A percentile compares a stretch with the other conserved stretches of the same genome.
These are phyloP conservation scores for Periophthalmodon schlosseri DNA, from an alignment of 2,113 vertebrate species.

Conservation along the genomic window DNA sequence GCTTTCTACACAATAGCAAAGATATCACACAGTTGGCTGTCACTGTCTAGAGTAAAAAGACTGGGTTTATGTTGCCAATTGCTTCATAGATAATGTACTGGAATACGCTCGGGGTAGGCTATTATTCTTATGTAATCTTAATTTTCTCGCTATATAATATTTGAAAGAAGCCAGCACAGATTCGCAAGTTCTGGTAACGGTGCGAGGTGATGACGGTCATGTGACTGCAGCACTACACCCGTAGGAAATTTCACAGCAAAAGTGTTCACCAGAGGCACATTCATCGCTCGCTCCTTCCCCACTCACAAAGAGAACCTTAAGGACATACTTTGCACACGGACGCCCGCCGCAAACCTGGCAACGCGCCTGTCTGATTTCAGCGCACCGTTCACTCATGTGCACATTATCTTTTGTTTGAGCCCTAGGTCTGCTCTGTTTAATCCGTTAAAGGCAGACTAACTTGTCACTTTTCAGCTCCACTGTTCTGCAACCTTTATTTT, in stretches of 20 bases:
- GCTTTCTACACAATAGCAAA: neutral
- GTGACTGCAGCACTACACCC: neutral
- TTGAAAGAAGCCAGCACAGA: no score
- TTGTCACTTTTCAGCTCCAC: conserved; percentile 50
- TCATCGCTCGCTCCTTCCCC: neutral
- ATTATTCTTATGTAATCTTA: no score
- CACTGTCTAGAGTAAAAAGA: neutral
- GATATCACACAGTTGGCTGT: neutral
- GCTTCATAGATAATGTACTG: no score
- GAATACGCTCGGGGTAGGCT: no score
- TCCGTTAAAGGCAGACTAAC: conserved; percentile 31
- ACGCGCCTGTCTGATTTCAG: conserved; percentile 30
- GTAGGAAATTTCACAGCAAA: neutral
- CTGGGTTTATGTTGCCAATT: no score
- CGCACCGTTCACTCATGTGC: conserved; percentile 21
- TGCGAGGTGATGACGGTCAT: no score
- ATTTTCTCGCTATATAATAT: no score
- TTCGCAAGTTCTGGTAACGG: neutral
- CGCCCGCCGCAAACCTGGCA: conserved; percentile 25
- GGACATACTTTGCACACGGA: conserved; percentile 1
- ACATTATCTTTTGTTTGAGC: neutral
- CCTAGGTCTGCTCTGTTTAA: conserved; percentile 10
- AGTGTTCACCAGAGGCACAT: neutral
- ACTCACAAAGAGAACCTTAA: conserved; percentile 8
- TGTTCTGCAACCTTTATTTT: conserved; percentile 51